phyloP scores from a whole-genome alignment of 1,140 invertebrate genomes.

The Drosophila pectinifera region DNA sequence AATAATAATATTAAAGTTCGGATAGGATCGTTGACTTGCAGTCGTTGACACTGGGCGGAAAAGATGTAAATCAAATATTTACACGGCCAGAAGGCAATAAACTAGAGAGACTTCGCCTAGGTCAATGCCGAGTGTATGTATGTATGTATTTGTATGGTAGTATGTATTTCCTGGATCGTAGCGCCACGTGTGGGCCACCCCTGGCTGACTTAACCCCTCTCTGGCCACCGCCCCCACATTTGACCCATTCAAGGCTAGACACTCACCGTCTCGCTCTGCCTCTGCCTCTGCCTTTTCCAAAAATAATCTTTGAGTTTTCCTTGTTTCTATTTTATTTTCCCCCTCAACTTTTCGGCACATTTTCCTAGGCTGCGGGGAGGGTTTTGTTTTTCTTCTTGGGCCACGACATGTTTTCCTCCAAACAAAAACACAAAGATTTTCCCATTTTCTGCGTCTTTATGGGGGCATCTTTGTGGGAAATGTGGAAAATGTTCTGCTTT shows the following conservation, averaged over 20 bases:
- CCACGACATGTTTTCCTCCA: constrained; percentile 55
- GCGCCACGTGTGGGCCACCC: constrained; percentile 36
- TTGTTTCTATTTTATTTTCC: constrained; percentile 26
- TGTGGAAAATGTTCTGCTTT: constrained; percentile 22
- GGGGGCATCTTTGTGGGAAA: constrained; percentile 33
- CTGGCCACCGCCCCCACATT: constrained; percentile 7
- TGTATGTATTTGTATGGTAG: too few relatives aligned
- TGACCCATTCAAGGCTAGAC: constrained; percentile 55
- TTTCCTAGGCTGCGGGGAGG: constrained; percentile 24
- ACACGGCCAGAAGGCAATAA: constrained; percentile 60
- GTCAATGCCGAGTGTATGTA: constrained; percentile 48
- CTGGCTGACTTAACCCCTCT: not conserved
- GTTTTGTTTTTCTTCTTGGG: constrained; percentile 46
- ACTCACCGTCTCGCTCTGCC: not conserved
- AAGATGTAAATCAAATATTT: constrained; percentile 64
- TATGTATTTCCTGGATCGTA: constrained; percentile 46
- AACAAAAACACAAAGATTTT: constrained; percentile 57
- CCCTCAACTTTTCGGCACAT: constrained; percentile 45
- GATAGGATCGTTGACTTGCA: constrained; percentile 65
- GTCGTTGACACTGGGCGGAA: constrained; percentile 71
- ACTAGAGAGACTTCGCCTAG: constrained; percentile 45
- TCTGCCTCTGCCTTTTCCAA: constrained; percentile 15
- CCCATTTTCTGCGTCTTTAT: constrained; percentile 33
- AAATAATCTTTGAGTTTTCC: constrained; percentile 57
- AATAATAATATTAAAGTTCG: constrained; percentile 28